Conservation (phyloP, 1,140 invertebrate genomes). For the Leptinotarsa undecemlineata region DNA sequence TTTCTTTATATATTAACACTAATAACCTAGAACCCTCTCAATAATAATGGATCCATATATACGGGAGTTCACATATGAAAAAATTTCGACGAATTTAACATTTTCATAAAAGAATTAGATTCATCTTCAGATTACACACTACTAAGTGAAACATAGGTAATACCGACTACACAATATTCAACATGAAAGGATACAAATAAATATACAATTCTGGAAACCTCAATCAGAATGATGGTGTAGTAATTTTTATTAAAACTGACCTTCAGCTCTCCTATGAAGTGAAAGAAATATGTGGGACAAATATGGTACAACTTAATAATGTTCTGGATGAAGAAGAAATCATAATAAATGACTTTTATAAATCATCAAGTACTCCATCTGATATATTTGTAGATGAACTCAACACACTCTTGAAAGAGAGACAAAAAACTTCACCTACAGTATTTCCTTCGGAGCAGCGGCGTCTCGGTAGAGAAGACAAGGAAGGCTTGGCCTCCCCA, state of each 20-base stretch:
- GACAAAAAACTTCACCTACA: not conserved
- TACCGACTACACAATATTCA: not conserved
- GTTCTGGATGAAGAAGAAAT: not conserved
- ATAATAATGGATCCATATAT: too few species aligned
- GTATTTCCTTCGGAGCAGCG: not conserved
- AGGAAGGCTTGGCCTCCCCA: too few species aligned
- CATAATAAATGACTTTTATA: not conserved
- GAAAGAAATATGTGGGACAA: not conserved
- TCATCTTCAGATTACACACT: not conserved
- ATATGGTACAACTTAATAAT: not conserved
- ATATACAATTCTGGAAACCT: constrained; percentile 8
- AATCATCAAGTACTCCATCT: not conserved
- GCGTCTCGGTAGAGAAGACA: too few species aligned
- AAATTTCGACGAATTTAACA: not conserved
- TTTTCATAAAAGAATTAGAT: not conserved
- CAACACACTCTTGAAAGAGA: not conserved
- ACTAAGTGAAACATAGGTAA: not conserved
- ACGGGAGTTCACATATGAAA: too few species aligned
- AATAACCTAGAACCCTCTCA: too few species aligned
- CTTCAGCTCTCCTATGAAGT: not conserved
- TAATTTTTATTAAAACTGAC: constrained; percentile 7
- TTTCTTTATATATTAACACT: too few species aligned
- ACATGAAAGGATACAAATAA: not conserved
- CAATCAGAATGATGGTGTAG: not conserved
- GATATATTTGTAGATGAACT: not conserved